Base-by-base conservation (phyloP, 2,113 vertebrate genomes). In the Colossoma macropomum region DNA sequence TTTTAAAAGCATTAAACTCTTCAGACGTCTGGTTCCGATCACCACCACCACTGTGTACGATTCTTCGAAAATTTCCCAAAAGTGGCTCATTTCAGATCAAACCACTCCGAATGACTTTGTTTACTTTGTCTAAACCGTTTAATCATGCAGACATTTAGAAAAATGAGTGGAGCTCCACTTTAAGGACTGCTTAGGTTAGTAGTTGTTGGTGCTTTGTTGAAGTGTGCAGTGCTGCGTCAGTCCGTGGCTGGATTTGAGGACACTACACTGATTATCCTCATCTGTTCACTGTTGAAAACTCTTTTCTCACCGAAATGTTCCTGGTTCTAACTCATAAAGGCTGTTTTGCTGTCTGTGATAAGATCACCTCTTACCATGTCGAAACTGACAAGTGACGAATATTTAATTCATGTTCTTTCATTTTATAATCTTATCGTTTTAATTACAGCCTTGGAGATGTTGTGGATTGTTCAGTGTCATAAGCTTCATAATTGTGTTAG, bases 391-490 rank as follows among this genome's bases (percentile, higher is more conserved):
- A 21, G 30, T 19, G 28, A 34, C 11, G 8, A 32, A 32, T 38
- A 69, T 77, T 48, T 77, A 48, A 48, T 65, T 78, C 4, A 4
- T 65, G 65, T 50, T 8, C 0, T 65, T 48, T 48, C 21, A 6
- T 63, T 38, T 77, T 77, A 62, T 66, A 10, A 32, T 27, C 21
- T 52, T 48, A 38, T 27, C 30, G 23, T 65, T 48, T 45, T 27
- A 77, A 27, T 48, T 65, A 30, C 60, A 50, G 48, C 48, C 23
- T 71, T 45, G 9, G n/a, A 25, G 68, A 71, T 45, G 23, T 45
- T 71, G 21, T 21, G 28, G 28, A 30, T 66, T 13, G 2, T 65
- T 66, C 76, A 79, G 77, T 78, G 23, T 68, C 50, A 54, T 69
- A 54, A 70, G 65, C 48, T 69, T 79, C 76, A 27, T 32, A 28